Conservation (phyloP, 2,888 invertebrate species). For the Diarsia dahlii region DNA sequence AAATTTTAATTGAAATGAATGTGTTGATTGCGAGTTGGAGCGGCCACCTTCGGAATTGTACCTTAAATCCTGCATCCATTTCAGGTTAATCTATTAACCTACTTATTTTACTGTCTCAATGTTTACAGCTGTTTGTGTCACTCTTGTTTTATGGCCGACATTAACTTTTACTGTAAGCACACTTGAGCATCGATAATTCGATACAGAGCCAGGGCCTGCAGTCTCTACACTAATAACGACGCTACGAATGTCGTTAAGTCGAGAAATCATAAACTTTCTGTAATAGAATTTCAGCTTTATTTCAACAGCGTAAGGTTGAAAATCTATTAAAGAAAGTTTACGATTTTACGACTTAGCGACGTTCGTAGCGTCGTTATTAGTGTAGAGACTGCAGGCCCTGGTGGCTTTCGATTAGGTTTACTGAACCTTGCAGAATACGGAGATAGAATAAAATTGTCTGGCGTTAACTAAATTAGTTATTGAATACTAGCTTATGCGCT, state of each 20-base stretch:
- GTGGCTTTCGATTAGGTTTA: background rate
- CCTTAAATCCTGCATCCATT: constrained; percentile 13
- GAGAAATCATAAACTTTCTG: too few relatives aligned
- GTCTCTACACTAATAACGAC: too few relatives aligned
- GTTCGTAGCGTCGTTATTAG: too few relatives aligned
- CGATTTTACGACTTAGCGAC: too few relatives aligned
- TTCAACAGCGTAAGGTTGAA: too few relatives aligned
- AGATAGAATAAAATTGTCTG: background rate
- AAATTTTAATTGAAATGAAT: background rate
- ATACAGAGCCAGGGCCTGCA: constrained; percentile 1
- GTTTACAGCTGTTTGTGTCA: constrained; percentile 53
- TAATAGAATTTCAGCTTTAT: too few relatives aligned
- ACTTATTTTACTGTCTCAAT: constrained; percentile 49
- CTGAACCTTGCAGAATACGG: background rate
- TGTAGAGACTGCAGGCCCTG: too few relatives aligned
- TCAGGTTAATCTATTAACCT: constrained; percentile 61
- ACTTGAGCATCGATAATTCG: constrained; percentile 28
- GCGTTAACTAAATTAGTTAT: background rate
- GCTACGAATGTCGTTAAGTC: too few relatives aligned
- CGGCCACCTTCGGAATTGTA: background rate
- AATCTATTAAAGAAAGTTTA: too few relatives aligned
- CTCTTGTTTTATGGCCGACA: constrained; percentile 40
- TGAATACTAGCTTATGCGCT: background rate
- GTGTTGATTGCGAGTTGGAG: background rate
- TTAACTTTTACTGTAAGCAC: constrained; percentile 41